Percentiles rank a stretch among this genome's conserved stretches.
Conservation (phyloP, 1,140 invertebrate species). For the Panagrolaimus sp. region DNA sequence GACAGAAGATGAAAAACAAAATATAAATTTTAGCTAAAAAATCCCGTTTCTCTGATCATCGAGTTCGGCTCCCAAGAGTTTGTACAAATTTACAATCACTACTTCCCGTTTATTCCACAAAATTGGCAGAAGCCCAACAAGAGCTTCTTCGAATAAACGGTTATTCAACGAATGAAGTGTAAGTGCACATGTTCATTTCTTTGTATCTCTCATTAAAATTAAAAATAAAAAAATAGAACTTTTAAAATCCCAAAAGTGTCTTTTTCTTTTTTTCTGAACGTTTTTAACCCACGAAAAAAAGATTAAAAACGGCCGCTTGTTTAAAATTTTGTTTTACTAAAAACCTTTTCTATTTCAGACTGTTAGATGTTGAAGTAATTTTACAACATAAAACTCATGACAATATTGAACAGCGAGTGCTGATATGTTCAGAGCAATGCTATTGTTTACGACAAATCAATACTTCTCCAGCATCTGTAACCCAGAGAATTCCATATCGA, state of each 20-base stretch:
- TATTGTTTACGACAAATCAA: slow-evolving; percentile 32
- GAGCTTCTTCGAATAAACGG: slow-evolving; percentile 35
- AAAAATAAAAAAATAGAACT: too few species aligned
- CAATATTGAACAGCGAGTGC: slow-evolving; percentile 24
- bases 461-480: slow-evolving; percentile 27
- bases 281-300: too few species aligned
- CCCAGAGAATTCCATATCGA: slow-evolving; percentile 30
- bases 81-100: slow-evolving; percentile 35
- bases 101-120: slow-evolving; percentile 28
- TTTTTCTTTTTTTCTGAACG: too few species aligned
- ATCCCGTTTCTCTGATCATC: slow-evolving; percentile 36
- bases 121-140: slow-evolving; percentile 41
- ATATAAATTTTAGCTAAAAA: slow-evolving; percentile 18
- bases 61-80: slow-evolving; percentile 31
- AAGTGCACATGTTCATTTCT: too few species aligned
- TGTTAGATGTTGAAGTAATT: slow-evolving; percentile 13
- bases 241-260: too few species aligned
- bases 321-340: not conserved
- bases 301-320: too few species aligned
- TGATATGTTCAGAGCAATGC: slow-evolving; percentile 41
- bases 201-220: too few species aligned
- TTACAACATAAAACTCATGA: not conserved
- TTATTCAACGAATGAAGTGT: slow-evolving; percentile 36
- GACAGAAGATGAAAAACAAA: not conserved
- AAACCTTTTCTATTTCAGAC: not conserved